Evolutionary conservation across 1,140 invertebrate genomes (phyloP), one percentile per base, ranked within the genome.

Genomic region (Babylonia areolata): DNA sequence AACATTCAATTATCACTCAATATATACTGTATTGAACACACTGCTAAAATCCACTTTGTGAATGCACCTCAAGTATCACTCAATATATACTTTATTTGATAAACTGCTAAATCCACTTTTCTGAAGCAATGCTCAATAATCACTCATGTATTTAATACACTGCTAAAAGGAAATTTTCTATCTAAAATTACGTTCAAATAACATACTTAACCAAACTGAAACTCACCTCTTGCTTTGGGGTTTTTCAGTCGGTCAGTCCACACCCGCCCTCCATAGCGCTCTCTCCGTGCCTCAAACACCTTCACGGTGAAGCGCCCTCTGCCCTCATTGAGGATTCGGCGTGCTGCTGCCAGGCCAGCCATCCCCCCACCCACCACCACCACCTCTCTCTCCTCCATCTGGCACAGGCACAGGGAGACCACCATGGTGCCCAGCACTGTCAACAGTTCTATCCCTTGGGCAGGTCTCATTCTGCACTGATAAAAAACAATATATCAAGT

Each of bases 321-420:
- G 11, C 81, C 79, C 58, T 82, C 20, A 37, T 90, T 87, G 3
- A 86, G 12, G 3, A 89, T 88, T 42, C 73, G 78, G 6, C 91
- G 42, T 11, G 90, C 91, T 51, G 90, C 91, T 35, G 90, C 88
- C 42, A 91, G 84, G 1, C 91, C 91, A 0, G 91, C 86, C 31
- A 91, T 86, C 3, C 91, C 91, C 40, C 89, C 90, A n/a, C 91
- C 91, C n/a, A 92, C 86, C 3, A 92, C 87, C 71, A 91, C 83
- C 33, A 92, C 88, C 35, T 89, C 81, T 79, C 86, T 88, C 42
- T 87, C 85, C 87, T 86, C 86, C 87, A 69, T 84, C 86, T 83
- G 87, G 73, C 81, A 84, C 86, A 3, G 78, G 81, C n/a, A 37
- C 81, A 46, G 82, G 86, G 35, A 23, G 40, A 75, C 23, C 31